phyloP scores from a whole-genome alignment of 2,888 invertebrate genomes.

The Habroteleia sp. region DNA sequence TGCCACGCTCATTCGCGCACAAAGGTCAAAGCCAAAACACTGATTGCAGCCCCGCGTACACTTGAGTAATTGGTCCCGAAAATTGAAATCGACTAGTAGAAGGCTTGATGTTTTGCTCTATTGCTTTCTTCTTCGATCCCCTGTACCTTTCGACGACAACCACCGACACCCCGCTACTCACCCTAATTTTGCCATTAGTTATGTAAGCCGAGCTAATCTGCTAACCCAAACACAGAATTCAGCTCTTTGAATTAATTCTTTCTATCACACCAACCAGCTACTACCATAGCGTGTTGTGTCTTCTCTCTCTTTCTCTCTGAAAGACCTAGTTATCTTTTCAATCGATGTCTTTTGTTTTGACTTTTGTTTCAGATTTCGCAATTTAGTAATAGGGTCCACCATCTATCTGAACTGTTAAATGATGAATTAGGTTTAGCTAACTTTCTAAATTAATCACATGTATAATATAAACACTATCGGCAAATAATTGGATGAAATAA shows the following conservation, averaged over 20 bases:
- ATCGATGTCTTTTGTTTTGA: slow-evolving; percentile 12
- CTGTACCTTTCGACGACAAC: slow-evolving; percentile 6
- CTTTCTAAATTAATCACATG: too few species aligned
- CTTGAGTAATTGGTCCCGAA: slow-evolving; percentile 71
- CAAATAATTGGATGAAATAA: too few species aligned
- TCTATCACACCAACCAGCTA: slow-evolving; percentile 20
- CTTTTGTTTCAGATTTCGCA: slow-evolving; percentile 9
- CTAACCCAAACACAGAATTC: slow-evolving; percentile 21
- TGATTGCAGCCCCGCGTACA: slow-evolving; percentile 63
- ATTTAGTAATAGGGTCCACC: slow-evolving; percentile 1
- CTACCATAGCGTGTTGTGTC: slow-evolving; percentile 1
- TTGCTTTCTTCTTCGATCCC: slow-evolving; percentile 52
- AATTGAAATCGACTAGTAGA: slow-evolving; percentile 69
- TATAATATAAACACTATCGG: too few species aligned
- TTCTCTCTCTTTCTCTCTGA: neutral
- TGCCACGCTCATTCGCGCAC: slow-evolving; percentile 61
- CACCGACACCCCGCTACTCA: slow-evolving; percentile 33
- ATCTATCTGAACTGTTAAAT: neutral
- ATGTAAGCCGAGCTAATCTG: slow-evolving; percentile 45
- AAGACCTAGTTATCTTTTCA: slow-evolving; percentile 18
- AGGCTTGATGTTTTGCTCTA: slow-evolving; percentile 58
- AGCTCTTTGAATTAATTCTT: slow-evolving; percentile 43
- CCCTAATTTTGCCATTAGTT: slow-evolving; percentile 58
- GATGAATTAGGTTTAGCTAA: neutral
- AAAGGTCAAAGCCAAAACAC: slow-evolving; percentile 70